Evolutionary conservation across 2,797 vertebrate genomes (phyloP), one percentile per base, ranked within the genome.

Genomic region (Holocentrus rufus): DNA sequence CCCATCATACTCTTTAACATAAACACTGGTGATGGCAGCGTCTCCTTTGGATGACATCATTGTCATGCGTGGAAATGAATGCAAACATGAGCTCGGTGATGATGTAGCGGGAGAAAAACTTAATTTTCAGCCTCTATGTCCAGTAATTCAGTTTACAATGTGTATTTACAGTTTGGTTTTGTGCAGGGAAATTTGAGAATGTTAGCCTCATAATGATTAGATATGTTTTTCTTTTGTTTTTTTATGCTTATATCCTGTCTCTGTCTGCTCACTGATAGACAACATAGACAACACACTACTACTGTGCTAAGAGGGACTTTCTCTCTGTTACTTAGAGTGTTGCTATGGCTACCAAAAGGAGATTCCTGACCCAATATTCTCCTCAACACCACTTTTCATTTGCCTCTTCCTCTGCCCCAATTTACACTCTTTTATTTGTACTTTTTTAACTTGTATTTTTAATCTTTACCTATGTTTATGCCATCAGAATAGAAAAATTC

Each of bases 311-410:
- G 65, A 71, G 79, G 85, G 85, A 86, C 89, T 89, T 88, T 85
- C 65, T 91, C 86, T 83, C 65, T 85, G 86, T 91, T 91, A 88
- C 83, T 42, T 87, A 85, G 82, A 79, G 69, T 72, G 91, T 94
- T 92, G 83, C 93, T 77, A 91, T 92, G 89, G 87, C 79, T 80
- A 93, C 91, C 53, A 72, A 62, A 81, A 88, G 90, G 92, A 90
- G 86, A 92, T 93, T 90, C 91, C 90, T 89, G 86, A 91, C 88
- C 81, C 71, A 85, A 27, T 81, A 78, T 79, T 88, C 83, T 87
- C 60, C 72, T 87, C 90, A 80, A 82, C 81, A 78, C 80, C 66
- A 77, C 57, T 85, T 86, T 85, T 89, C 58, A 76, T 64, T 72
- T 69, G 61, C 69, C 55, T 84, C 66, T 47, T 20, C 64, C 63